Percentiles rank a stretch among this genome's conserved stretches.
Evolutionary conservation across 2,797 vertebrate species (phyloP).

Genomic region (Salmo trutta): DNA sequence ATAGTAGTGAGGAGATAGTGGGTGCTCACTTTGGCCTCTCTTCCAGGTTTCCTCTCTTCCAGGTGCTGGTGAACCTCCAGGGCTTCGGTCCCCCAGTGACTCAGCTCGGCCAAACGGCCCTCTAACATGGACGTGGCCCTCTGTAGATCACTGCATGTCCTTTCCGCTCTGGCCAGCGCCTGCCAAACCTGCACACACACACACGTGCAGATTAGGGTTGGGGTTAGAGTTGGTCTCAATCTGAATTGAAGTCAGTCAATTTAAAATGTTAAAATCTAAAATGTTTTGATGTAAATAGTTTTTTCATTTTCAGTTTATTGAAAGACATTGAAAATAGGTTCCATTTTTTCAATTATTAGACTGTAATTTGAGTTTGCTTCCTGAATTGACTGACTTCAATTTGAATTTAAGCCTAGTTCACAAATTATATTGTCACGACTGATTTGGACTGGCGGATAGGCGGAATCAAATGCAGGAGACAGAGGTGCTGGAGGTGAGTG

Average conservation of each 20-base stretch:
- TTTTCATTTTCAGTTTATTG: too few relatives aligned
- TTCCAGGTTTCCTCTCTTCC: constrained; percentile 52
- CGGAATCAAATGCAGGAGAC: too few relatives aligned
- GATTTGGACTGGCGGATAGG: too few relatives aligned
- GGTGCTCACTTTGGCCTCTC: constrained; percentile 58
- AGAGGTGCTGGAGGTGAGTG: too few relatives aligned
- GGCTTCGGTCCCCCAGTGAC: constrained; percentile 77
- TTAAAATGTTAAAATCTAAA: background rate
- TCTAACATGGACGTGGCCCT: constrained; percentile 73
- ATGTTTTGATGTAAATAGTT: too few relatives aligned
- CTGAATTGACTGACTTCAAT: too few relatives aligned
- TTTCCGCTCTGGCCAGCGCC: constrained; percentile 72
- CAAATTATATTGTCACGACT: too few relatives aligned
- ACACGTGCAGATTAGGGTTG: background rate
- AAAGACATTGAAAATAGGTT: too few relatives aligned
- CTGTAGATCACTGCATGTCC: constrained; percentile 75
- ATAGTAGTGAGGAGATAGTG: background rate
- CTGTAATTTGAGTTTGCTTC: too few relatives aligned
- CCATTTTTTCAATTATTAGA: too few relatives aligned
- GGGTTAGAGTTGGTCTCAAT: background rate
- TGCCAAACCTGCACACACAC: constrained; percentile 64
- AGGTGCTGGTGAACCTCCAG: constrained; percentile 69
- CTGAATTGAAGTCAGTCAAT: constrained; percentile 4
- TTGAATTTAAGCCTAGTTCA: too few relatives aligned
- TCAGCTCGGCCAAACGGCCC: constrained; percentile 75